phyloP scores from a whole-genome alignment of 53 echinoderm and acorn worm genomes.

The Stichopus horrens region DNA sequence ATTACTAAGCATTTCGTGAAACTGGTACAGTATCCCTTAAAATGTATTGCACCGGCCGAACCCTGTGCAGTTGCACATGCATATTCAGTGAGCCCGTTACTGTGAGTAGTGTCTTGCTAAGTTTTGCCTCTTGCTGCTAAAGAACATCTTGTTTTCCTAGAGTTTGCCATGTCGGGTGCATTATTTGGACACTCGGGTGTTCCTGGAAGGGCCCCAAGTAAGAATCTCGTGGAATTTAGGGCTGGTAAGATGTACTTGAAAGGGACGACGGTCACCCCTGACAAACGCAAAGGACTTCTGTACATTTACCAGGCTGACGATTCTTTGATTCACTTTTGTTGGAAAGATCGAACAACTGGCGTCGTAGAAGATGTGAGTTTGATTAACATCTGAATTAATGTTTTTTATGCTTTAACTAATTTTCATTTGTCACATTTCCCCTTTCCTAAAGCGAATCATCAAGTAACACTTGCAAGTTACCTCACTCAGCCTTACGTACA shows the following conservation, averaged over 20 bases:
- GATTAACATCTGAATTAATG: too few relatives aligned
- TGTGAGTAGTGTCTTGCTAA: too few relatives aligned
- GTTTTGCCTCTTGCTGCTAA: too few relatives aligned
- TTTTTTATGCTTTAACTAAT: too few relatives aligned
- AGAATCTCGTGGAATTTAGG: constrained; percentile 94
- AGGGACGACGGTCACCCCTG: constrained; percentile 92
- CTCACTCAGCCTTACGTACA: too few relatives aligned
- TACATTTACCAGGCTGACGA: constrained; percentile 94
- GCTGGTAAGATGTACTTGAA: constrained; percentile 97
- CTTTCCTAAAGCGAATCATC: too few relatives aligned
- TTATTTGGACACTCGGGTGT: constrained; percentile 81
- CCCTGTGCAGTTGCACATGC: too few relatives aligned
- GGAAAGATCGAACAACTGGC: constrained; percentile 92
- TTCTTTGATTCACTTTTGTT: constrained; percentile 97
- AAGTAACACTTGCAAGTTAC: too few relatives aligned
- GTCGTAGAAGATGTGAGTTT: constrained; percentile 85
- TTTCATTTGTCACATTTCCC: too few relatives aligned
- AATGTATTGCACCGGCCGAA: too few relatives aligned
- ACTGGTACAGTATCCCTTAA: background rate
- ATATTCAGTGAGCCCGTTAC: too few relatives aligned
- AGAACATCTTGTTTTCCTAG: too few relatives aligned
- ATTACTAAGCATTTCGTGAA: background rate
- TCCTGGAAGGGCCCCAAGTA: constrained; percentile 76
- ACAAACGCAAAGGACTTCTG: constrained; percentile 81
- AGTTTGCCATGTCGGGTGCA: constrained; percentile 82